Conservation (phyloP, 23 tunicate genomes). For the Styela clava region DNA sequence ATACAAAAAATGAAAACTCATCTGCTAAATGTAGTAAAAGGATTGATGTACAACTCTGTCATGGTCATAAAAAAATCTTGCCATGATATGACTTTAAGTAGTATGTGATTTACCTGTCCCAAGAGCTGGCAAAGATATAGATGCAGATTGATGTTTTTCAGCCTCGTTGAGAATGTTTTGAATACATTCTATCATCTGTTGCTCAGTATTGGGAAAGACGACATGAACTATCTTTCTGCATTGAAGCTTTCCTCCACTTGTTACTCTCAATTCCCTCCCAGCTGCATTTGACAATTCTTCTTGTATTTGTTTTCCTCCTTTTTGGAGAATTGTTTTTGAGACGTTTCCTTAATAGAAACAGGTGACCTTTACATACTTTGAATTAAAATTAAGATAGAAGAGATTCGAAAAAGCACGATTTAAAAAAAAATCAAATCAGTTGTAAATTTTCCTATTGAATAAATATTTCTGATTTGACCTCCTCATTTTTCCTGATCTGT, state of each 20-base stretch:
- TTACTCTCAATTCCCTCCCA: slow-evolving; percentile 4
- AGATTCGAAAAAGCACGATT: too few species aligned
- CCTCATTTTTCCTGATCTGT: too few species aligned
- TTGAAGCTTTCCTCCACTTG: slow-evolving; percentile 22
- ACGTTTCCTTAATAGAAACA: too few species aligned
- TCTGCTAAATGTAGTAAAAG: too few species aligned
- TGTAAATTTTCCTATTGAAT: slow-evolving; percentile 12
- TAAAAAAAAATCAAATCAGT: too few species aligned
- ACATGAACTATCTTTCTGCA: slow-evolving; percentile 26
- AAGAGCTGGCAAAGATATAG: not conserved
- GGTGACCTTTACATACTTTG: too few species aligned
- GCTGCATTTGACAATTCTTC: slow-evolving; percentile 9
- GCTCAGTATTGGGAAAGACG: slow-evolving; percentile 3
- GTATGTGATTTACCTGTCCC: not conserved
- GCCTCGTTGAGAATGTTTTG: not conserved
- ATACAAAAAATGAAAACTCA: too few species aligned
- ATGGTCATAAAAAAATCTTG: too few species aligned
- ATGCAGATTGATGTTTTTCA: not conserved
- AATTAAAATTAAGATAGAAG: too few species aligned
- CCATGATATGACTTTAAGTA: too few species aligned
- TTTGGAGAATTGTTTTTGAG: not conserved
- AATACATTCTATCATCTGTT: not conserved
- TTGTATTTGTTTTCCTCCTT: not conserved
- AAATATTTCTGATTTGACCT: too few species aligned
- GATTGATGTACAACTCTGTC: too few species aligned